A percentile compares a stretch with the other conserved stretches of the same genome.
Evolutionary conservation across 2,113 vertebrate species (phyloP).

Genomic region (Madoqua kirkii): DNA sequence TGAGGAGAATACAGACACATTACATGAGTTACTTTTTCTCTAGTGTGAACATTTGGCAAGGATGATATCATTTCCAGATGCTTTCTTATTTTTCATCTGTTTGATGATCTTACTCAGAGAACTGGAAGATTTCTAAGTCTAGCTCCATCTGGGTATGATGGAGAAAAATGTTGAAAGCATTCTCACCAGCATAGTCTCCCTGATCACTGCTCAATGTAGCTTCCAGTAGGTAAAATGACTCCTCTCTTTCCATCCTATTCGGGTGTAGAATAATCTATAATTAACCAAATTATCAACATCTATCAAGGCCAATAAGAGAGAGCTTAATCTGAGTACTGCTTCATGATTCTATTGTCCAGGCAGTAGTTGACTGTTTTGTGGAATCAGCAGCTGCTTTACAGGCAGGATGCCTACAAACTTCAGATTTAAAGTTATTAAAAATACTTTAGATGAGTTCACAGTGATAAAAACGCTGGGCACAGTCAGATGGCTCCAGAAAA

Average conservation of each 20-base stretch:
- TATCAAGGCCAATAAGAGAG: neutral
- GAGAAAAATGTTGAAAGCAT: neutral
- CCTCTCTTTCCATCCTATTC: neutral
- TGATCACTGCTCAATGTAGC: neutral
- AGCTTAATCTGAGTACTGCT: neutral
- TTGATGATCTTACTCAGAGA: constrained; percentile 22
- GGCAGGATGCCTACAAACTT: neutral
- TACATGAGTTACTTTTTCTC: neutral
- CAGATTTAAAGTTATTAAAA: neutral
- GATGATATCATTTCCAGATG: constrained; percentile 43
- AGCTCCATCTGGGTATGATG: neutral
- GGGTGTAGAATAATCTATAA: neutral
- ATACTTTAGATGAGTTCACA: neutral
- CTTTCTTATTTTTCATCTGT: constrained; percentile 42
- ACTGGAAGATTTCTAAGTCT: neutral
- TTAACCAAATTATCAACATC: neutral
- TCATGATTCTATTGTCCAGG: neutral
- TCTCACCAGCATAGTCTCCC: neutral
- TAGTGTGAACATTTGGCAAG: constrained; percentile 11
- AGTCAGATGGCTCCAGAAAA: neutral
- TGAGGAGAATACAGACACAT: constrained; percentile 10
- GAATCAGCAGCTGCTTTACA: neutral
- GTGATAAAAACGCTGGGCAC: neutral
- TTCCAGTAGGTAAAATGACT: neutral
- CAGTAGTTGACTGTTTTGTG: neutral